Evolutionary conservation across 2,888 invertebrate species (phyloP).

Genomic region (Nowickia ferox): DNA sequence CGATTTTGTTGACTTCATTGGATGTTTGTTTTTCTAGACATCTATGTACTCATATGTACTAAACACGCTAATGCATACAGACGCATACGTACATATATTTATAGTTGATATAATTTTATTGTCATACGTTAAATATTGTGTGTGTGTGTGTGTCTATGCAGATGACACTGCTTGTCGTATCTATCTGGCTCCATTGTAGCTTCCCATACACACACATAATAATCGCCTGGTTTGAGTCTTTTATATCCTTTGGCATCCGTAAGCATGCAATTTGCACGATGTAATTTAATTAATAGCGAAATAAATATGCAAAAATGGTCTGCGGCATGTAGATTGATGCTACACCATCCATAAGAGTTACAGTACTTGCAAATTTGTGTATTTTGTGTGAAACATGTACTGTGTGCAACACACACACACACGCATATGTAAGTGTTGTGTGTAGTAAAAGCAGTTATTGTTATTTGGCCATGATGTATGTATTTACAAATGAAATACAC

Average conservation of each 20-base stretch:
- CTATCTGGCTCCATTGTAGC: conserved; percentile 41
- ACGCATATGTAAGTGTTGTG: not conserved
- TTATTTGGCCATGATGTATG: conserved; percentile 48
- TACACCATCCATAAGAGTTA: conserved; percentile 2
- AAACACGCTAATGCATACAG: not conserved
- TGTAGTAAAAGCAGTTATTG: conserved; percentile 24
- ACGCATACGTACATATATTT: not conserved
- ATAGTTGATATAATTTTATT: conserved; percentile 42
- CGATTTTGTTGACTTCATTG: no score
- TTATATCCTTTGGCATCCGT: conserved; percentile 73
- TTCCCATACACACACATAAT: not conserved
- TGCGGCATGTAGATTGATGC: conserved; percentile 69
- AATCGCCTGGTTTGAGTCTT: conserved; percentile 41
- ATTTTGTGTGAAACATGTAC: conserved; percentile 29
- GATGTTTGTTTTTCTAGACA: no score
- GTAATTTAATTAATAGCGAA: conserved; percentile 82
- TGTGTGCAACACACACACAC: not conserved
- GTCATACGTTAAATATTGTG: conserved; percentile 50
- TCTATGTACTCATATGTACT: not conserved
- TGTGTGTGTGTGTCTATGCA: not conserved
- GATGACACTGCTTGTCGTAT: conserved; percentile 18
- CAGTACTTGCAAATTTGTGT: not conserved
- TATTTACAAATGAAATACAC: conserved; percentile 38
- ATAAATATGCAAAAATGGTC: conserved; percentile 79
- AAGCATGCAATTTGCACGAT: conserved; percentile 79